Base-by-base conservation (phyloP, 2,113 vertebrate species). In the Anthoscopus minutus region DNA sequence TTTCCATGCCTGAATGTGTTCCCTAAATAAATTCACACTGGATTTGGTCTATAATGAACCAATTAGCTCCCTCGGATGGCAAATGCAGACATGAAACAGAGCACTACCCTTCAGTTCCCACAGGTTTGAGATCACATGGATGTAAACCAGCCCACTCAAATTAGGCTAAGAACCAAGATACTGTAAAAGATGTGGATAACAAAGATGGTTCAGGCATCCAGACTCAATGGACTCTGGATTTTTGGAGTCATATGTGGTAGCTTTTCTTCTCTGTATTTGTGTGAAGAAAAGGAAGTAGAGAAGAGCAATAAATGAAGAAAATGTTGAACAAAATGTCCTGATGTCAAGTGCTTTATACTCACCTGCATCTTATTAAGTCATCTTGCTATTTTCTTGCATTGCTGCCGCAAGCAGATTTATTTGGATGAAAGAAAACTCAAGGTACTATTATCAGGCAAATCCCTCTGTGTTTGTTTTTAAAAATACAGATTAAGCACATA, bases 401-500 rank as follows among this genome's bases (percentile, higher is more conserved):
- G 4, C 67, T 69, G 19, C 27, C 33, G 48, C 30, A 61, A 61
- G 33, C 13, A 89, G 48, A 93, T 81, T 85, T 89, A n/a, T 90
- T 88, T 66, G 14, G 47, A 91, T 83, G 66, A 85, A 80, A 53
- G 22, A 81, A 95, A 88, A 64, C 23, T 33, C 45, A 58, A 72
- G 45, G 21, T 72, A 47, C 20, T 58, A 77, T 74, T 89, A 93
- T 81, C 62, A 91, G 47, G 27, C 21, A 91, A 88, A 86, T 81
- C 25, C n/a, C 23, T 2, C 8, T 19, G 37, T 40, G 19, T 91
- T 96, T 94, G 51, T 38, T 80, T 94, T 90, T 88, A 37, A 2
- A 92, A 94, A 96, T 73, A 94, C 96, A 96, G 64, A 94, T 94
- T 94, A 87, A 93, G 90, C 64, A 66, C 81, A 72, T 90, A 40